Evolutionary conservation across 1,140 invertebrate genomes (phyloP), one percentile per base, ranked within the genome.

Genomic region (Leptoteleia sp.): DNA sequence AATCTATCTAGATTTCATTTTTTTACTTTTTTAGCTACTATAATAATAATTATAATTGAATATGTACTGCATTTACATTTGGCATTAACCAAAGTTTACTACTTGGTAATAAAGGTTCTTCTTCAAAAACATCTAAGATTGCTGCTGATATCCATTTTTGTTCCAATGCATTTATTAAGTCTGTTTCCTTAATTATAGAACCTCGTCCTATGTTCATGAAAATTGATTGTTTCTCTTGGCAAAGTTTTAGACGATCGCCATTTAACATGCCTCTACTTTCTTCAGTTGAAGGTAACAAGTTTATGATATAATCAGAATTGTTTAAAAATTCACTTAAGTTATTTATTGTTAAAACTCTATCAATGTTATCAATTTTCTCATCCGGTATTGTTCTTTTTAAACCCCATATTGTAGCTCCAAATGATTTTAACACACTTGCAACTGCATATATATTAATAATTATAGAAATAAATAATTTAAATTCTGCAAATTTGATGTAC

Each of bases 201-300:
- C 92, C 91, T 80, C 92, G 83, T 12, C 92, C 92, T 70, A 93
- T 85, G 79, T 93, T 93, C 13, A 93, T 91, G 40, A 93, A 90
- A 16, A 91, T 79, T 9, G 86, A 82, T 31, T 84, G 72, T 80
- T 82, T 87, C 37, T 79, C 81, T 81, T 82, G 84, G 85, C 85
- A 89, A 59, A 82, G 80, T 78, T 89, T 70, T 22, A 93, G 77
- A 2, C 90, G 43, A 37, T 89, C 82, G 8, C 86, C 87, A 77
- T 90, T 90, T 17, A 93, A 81, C 16, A 93, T 78, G 27, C 90
- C 89, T 54, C 57, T 80, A 8, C 91, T 93, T n/a, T 85, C 64
- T n/a, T 82, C 52, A 0, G 91, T 92, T 3, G 85, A 87, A 16
- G 92, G 92, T 47, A 93, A 79, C 11, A 92, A 81, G 80, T 89